A percentile compares a stretch with the other conserved stretches of the same genome.
Conservation (phyloP, 2,113 vertebrate species). For the Varanus komodoensis region DNA sequence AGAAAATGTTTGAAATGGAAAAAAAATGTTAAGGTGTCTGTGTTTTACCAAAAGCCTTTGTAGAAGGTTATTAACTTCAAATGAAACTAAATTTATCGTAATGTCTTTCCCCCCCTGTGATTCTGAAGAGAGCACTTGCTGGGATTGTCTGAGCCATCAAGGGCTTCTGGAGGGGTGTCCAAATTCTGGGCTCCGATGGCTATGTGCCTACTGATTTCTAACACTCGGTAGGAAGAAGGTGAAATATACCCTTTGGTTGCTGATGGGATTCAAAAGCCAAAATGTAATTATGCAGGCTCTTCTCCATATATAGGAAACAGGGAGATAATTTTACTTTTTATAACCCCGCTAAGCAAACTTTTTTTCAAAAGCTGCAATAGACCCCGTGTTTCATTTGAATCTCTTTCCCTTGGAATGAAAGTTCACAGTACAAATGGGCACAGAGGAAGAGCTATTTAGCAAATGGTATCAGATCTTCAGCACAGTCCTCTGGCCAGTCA, state of each 20-base stretch:
- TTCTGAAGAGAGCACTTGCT: slow-evolving; percentile 64
- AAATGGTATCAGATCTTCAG: slow-evolving; percentile 36
- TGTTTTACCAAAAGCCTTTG: slow-evolving; percentile 72
- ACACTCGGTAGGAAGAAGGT: slow-evolving; percentile 65
- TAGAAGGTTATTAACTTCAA: slow-evolving; percentile 78
- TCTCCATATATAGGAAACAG: slow-evolving; percentile 53
- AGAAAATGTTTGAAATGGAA: slow-evolving; percentile 67
- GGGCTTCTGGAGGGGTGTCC: slow-evolving; percentile 47
- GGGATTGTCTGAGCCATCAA: slow-evolving; percentile 53
- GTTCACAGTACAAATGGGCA: slow-evolving; percentile 39
- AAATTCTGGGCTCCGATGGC: slow-evolving; percentile 43
- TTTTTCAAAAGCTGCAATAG: slow-evolving; percentile 39
- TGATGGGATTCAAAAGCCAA: slow-evolving; percentile 56
- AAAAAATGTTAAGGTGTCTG: slow-evolving; percentile 68
- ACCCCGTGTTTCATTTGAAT: slow-evolving; percentile 51
- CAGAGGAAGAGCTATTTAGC: slow-evolving; percentile 35
- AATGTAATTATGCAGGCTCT: slow-evolving; percentile 64
- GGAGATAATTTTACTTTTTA: slow-evolving; percentile 58
- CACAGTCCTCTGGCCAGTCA: neutral
- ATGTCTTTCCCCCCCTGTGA: slow-evolving; percentile 46
- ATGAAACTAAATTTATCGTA: slow-evolving; percentile 71
- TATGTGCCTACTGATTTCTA: slow-evolving; percentile 56
- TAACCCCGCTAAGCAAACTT: slow-evolving; percentile 49
- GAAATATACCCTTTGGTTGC: slow-evolving; percentile 61
- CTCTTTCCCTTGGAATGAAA: slow-evolving; percentile 45